Percentiles rank a stretch among this genome's conserved stretches.
Conservation (phyloP, 1,140 invertebrate species). For the Pseudomyrmex gracilis region DNA sequence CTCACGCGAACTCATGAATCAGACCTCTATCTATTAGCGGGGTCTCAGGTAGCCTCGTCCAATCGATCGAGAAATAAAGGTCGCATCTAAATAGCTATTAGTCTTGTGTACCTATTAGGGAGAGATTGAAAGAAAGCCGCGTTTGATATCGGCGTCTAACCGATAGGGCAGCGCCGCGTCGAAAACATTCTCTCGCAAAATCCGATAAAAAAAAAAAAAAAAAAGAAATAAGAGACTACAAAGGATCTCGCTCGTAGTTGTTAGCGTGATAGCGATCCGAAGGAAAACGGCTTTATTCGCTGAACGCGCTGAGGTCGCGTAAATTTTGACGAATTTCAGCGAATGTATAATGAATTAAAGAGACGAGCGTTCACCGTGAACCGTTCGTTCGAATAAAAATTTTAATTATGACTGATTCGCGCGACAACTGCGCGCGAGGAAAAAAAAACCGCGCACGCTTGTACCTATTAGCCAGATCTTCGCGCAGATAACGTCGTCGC, state of each 20-base stretch:
- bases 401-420: conserved; percentile 64
- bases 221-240: conserved; percentile 28
- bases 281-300: conserved; percentile 27
- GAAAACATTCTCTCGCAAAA: not conserved
- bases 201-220: conserved; percentile 13
- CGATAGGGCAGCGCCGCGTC: conserved; percentile 1
- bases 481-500: conserved; percentile 35
- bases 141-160: conserved; percentile 23
- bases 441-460: conserved; percentile 33
- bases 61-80: conserved; percentile 38
- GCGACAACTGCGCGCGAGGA: conserved; percentile 26
- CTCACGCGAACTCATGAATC: conserved; percentile 63
- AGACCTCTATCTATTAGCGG: conserved; percentile 52
- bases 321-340: not conserved
- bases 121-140: conserved; percentile 53
- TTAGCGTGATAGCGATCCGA: conserved; percentile 50
- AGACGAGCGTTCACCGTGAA: not conserved
- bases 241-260: conserved; percentile 44
- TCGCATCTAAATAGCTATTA: conserved; percentile 46
- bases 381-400: conserved; percentile 58
- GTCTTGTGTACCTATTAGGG: conserved; percentile 41
- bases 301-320: too few relatives aligned
- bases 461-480: conserved; percentile 67
- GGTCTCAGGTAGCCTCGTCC: conserved; percentile 4
- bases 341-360: not conserved